These are phyloP conservation scores for Indri indri DNA, from an alignment of 2,113 vertebrate genomes.

Conservation along the genomic window DNA sequence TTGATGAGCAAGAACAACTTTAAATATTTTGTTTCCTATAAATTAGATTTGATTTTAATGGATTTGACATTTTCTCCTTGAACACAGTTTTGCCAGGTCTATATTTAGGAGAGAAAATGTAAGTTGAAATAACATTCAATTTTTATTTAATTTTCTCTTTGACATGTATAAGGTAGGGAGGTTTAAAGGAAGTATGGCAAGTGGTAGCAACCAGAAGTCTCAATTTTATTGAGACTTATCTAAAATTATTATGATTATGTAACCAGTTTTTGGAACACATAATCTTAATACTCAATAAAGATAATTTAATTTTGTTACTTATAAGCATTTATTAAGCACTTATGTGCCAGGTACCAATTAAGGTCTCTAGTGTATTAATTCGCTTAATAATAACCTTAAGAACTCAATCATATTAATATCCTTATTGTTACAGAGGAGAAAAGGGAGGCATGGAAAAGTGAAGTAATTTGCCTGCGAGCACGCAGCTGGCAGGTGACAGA, in stretches of 20 bases:
- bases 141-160: background rate
- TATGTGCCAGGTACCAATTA: background rate
- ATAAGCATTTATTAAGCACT: background rate
- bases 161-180: background rate
- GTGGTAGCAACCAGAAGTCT: background rate
- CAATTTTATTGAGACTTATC: background rate
- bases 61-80: slow-evolving; percentile 35
- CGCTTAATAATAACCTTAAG: background rate
- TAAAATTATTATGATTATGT: slow-evolving; percentile 1
- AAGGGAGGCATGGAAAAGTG: background rate
- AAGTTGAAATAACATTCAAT: slow-evolving; percentile 17
- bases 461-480: background rate
- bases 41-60: slow-evolving; percentile 46
- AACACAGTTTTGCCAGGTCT: background rate
- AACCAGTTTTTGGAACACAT: background rate
- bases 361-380: background rate
- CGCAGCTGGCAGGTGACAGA: background rate
- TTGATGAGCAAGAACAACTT: slow-evolving; percentile 26
- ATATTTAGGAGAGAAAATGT: slow-evolving; percentile 14
- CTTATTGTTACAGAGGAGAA: background rate
- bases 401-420: background rate
- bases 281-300: background rate
- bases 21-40: slow-evolving; percentile 30
- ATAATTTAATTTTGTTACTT: slow-evolving; percentile 7
- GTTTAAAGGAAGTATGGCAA: background rate